A percentile compares a stretch with the other conserved stretches of the same genome.
These are phyloP conservation scores for Aleiodes alternator DNA, from an alignment of 2,888 invertebrate species.

Conservation along the genomic window DNA sequence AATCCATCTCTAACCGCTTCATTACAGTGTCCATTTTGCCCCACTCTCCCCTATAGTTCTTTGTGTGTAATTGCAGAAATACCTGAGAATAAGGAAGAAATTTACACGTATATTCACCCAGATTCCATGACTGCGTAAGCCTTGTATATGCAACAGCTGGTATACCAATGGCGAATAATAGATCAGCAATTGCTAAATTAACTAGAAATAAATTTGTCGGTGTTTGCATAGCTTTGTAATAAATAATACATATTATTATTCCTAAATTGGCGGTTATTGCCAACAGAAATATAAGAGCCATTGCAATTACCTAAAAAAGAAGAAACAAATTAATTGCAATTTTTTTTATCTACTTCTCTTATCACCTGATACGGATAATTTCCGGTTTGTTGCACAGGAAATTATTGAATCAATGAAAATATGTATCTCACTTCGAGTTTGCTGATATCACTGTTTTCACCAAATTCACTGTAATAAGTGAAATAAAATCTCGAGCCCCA, in stretches of 20 bases:
- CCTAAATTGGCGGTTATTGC: constrained; percentile 77
- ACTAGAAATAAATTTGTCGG: constrained; percentile 79
- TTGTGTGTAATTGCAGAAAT: constrained; percentile 48
- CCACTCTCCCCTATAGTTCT: no score
- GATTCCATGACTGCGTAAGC: constrained; percentile 76
- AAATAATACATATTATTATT: constrained; percentile 77
- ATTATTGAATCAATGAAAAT: background rate
- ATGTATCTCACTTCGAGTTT: constrained; percentile 70
- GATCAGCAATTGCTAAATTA: constrained; percentile 81
- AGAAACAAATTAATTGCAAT: background rate
- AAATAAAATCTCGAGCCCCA: constrained; percentile 79
- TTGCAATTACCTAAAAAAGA: constrained; percentile 66
- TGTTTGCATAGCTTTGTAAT: constrained; percentile 78
- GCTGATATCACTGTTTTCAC: constrained; percentile 71
- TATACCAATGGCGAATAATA: constrained; percentile 78
- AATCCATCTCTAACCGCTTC: no score
- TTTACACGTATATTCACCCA: constrained; percentile 77
- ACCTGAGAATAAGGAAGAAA: constrained; percentile 79
- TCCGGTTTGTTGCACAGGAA: background rate
- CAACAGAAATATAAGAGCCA: constrained; percentile 74
- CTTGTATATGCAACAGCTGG: constrained; percentile 78
- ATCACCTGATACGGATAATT: background rate
- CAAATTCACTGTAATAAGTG: constrained; percentile 78
- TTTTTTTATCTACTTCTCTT: background rate
- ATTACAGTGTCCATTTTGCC: no score